Evolutionary conservation across 2,797 vertebrate species (phyloP).

Genomic region (Sternotherus odoratus): DNA sequence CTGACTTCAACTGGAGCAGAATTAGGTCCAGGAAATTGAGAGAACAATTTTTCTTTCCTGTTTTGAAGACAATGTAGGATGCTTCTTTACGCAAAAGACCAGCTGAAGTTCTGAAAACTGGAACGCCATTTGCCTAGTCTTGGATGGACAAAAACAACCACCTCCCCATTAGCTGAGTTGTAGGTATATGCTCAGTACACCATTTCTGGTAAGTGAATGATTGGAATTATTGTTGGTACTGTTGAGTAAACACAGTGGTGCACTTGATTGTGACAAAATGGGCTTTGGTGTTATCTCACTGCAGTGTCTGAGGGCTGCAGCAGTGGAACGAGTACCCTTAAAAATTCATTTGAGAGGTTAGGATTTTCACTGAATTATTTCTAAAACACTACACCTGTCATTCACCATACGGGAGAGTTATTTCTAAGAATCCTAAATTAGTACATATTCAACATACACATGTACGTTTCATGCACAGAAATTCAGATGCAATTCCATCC

Average conservation of each 20-base stretch:
- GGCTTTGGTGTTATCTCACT: background rate
- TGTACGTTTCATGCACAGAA: rapidly evolving
- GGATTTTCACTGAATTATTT: background rate
- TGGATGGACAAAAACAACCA: background rate
- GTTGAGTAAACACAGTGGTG: background rate
- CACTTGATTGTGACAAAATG: background rate
- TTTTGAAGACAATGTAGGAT: rapidly evolving
- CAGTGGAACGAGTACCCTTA: background rate
- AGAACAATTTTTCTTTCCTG: rapidly evolving
- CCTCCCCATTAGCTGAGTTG: background rate
- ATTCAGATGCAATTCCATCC: background rate
- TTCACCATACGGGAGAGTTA: background rate
- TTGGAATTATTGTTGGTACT: background rate
- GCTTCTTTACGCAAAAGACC: background rate
- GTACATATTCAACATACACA: rapidly evolving
- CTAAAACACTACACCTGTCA: background rate
- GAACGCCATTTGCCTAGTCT: rapidly evolving
- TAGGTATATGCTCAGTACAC: background rate
- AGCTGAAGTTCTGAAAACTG: rapidly evolving
- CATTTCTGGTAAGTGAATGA: background rate
- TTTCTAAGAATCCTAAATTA: background rate
- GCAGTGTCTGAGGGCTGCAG: background rate
- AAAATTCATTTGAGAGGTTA: background rate
- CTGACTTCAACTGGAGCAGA: rapidly evolving
- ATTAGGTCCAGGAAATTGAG: rapidly evolving